Evolutionary conservation across 2,113 vertebrate species (phyloP), one percentile per base, ranked within the genome.

Genomic region (Xiphophorus maculatus): DNA sequence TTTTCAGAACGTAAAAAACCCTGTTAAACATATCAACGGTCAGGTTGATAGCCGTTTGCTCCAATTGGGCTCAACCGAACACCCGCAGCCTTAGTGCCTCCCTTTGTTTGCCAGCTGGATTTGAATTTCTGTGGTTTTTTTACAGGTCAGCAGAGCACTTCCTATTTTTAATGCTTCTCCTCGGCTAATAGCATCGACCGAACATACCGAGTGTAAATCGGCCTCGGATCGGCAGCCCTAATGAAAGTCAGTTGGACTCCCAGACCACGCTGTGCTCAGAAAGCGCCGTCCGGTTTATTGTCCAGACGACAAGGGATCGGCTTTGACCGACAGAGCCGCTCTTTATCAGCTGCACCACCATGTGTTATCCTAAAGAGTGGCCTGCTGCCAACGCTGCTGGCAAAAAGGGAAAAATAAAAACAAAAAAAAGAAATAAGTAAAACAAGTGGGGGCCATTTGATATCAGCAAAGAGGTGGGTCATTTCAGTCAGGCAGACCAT

Each of bases 401-500:
- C 71, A 71, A 83, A 80, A 13, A 35, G 33, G 8, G 28, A 28
- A 28, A 28, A 28, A 28, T 1, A 35, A 84, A 63, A 51, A 51
- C 48, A 51, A 51, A 40, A 51, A 51, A 5, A 51, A 5, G 17
- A 54, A 54, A 40, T 30, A 85, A 42, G 63, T 1, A 7, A 54
- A 54, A 40, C 30, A 83, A 42, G 66, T 84, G 77, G 58, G 72
- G 68, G 66, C 12, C 58, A 82, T 85, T 89, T 83, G 69, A 83
- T 86, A 54, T 30, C 67, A 22, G 27, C 51, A 69, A 54, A 69
- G 79, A 69, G 33, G 44, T 32, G 35, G 63, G 72, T 69, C 69
- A 87, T 80, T 84, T 79, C 66, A 82, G 81, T 63, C 58, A 69
- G 66, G 62, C 29, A 73, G 58, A 68, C 65, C 70, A 76, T 85